Percentiles rank a stretch among this genome's conserved stretches.
Conservation (phyloP, 2,888 invertebrate genomes). For the Trachelus tabidus region DNA sequence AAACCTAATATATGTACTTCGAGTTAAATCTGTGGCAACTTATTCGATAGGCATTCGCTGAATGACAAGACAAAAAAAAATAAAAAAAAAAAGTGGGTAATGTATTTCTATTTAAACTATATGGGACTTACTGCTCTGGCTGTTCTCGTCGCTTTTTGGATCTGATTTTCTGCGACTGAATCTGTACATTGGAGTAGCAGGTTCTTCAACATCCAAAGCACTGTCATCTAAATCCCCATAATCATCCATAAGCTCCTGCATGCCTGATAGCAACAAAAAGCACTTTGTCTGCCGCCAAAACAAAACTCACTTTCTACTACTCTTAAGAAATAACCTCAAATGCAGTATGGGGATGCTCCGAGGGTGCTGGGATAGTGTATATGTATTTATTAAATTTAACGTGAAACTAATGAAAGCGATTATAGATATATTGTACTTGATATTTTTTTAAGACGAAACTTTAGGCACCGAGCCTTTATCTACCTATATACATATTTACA, state of each 20-base stretch:
- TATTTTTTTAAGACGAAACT: background rate
- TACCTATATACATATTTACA: background rate
- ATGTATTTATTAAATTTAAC: background rate
- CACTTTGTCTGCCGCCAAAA: slow-evolving; percentile 12
- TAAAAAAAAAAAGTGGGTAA: background rate
- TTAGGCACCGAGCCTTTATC: background rate
- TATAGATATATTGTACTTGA: background rate
- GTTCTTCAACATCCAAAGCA: slow-evolving; percentile 57
- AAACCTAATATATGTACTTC: background rate
- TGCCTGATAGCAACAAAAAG: slow-evolving; percentile 41
- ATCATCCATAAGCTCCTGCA: slow-evolving; percentile 52
- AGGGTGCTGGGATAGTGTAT: background rate
- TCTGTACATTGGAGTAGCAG: slow-evolving; percentile 53
- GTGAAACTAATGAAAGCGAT: background rate
- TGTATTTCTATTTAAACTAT: background rate
- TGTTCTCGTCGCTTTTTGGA: slow-evolving; percentile 56
- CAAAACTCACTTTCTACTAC: background rate
- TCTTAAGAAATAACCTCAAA: background rate
- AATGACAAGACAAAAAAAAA: background rate
- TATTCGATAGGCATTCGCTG: background rate
- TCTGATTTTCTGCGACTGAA: slow-evolving; percentile 59
- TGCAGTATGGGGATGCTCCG: background rate
- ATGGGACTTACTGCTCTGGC: slow-evolving; percentile 55
- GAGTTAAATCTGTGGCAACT: background rate
- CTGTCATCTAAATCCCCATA: slow-evolving; percentile 58